Base-by-base conservation (phyloP, 2,888 invertebrate genomes). In the Caenorhabditis sp. region DNA sequence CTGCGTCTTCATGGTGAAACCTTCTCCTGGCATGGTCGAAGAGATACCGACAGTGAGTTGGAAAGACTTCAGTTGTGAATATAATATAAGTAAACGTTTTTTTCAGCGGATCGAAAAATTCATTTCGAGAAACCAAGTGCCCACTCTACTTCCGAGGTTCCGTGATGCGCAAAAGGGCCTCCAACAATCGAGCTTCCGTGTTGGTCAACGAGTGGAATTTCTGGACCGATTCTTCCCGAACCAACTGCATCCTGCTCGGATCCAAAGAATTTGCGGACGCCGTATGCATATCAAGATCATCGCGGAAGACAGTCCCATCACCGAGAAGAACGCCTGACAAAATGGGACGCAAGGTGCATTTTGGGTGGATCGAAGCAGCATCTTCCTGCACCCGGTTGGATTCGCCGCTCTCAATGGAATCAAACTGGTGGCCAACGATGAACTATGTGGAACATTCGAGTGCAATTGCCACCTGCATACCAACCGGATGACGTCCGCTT, bases 291-390 rank as follows among this genome's bases (percentile, higher is more conserved):
- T 54, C 2, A 8, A 26, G 14, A 26, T 54, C 26, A 10, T 12
- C 4, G 22, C 19, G 3, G 6, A 2, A 10, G 51, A 51, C 24
- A n/a, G 22, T n/a, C n/a, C n/a, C 12, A 16, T n/a, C 10, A 7
- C 24, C 10, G 26, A 26, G 2, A 19, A 22, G 6, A 19, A 19
- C 5, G 14, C n/a, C 19, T 5, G 47, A 5, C 47, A 47, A 19
- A 47, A 24, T 5, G 54, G 7, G 14, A 12, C 3, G 24, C 26
- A 54, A 14, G 38, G 22, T 14, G 61, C 41, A 6, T 41, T 41
- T 24, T 61, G 61, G 61, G 41, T 61, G 14, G 61, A 61, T 14
- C 10, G 41, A 12, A 24, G 24, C 1, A 61, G 61, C 24, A 14
- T 14, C 7, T 61, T 41, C 5, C 2, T 61, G 14, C 16, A 41